Evolutionary conservation across 2,797 vertebrate species (phyloP).

Genomic region (Mus caroli): DNA sequence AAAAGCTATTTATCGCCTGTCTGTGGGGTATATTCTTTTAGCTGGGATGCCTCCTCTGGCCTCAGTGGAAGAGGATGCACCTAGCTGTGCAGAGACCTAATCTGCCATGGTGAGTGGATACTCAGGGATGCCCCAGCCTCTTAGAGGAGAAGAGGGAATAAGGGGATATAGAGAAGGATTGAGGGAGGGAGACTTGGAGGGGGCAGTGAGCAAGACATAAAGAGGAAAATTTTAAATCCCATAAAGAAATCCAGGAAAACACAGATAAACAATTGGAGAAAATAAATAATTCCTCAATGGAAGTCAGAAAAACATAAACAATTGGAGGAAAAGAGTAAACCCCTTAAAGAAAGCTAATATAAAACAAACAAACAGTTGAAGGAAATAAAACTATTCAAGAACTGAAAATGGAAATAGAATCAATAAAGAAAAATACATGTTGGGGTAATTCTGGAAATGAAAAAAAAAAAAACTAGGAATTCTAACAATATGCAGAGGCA

Average conservation of each 20-base stretch:
- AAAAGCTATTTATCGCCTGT: too few relatives aligned
- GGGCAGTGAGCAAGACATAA: neutral
- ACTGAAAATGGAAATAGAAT: neutral
- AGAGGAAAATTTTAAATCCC: neutral
- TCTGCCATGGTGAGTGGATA: too few relatives aligned
- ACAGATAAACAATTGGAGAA: neutral
- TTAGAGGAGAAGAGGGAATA: too few relatives aligned
- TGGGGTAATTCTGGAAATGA: neutral
- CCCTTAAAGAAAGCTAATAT: too few relatives aligned
- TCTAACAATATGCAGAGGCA: neutral
- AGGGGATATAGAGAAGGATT: too few relatives aligned
- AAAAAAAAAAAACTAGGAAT: neutral
- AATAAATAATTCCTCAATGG: neutral
- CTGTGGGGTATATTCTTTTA: too few relatives aligned
- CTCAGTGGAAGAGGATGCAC: too few relatives aligned
- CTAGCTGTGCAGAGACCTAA: too few relatives aligned
- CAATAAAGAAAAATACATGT: neutral
- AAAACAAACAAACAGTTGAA: too few relatives aligned
- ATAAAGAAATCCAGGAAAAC: neutral
- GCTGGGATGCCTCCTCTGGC: too few relatives aligned
- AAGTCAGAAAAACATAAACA: neutral
- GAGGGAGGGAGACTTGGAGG: too few relatives aligned
- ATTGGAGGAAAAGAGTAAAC: neutral
- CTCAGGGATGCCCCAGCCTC: too few relatives aligned
- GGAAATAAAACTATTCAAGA: neutral